Percentiles rank a stretch among this genome's conserved stretches.
These are phyloP conservation scores for Schizopygopsis pylzovi DNA, from an alignment of 2,797 vertebrate genomes.

Conservation along the genomic window DNA sequence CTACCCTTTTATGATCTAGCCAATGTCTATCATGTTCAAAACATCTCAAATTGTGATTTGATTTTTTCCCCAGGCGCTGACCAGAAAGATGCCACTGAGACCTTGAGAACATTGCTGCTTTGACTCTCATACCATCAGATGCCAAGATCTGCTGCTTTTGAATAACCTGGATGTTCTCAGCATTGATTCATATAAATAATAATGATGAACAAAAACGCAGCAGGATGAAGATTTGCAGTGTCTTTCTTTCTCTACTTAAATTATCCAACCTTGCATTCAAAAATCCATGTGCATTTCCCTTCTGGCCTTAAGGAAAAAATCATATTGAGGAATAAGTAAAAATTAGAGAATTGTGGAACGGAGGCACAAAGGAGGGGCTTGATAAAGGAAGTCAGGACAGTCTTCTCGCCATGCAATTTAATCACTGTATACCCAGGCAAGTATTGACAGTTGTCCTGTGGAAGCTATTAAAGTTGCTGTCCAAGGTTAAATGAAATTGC, in stretches of 20 bases:
- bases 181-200: background rate
- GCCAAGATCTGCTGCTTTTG: background rate
- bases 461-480: constrained; percentile 99
- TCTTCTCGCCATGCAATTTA: constrained; percentile 95
- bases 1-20: background rate
- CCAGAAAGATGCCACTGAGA: background rate
- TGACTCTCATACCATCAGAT: background rate
- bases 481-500: constrained; percentile 99
- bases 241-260: background rate
- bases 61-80: background rate
- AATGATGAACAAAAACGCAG: background rate
- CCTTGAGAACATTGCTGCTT: background rate
- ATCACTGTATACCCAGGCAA: constrained; percentile 95
- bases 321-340: constrained; percentile 77
- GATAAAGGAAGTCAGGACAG: constrained; percentile 82
- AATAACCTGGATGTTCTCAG: background rate
- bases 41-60: background rate
- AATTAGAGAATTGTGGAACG: background rate
- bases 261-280: background rate
- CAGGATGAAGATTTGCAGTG: background rate
- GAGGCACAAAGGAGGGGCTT: constrained; percentile 39
- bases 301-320: constrained; percentile 70
- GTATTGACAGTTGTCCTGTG: constrained; percentile 99
- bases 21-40: background rate
- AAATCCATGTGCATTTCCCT: background rate